These are phyloP conservation scores for Octodon degus DNA, from an alignment of 2,113 vertebrate genomes.

Conservation along the genomic window DNA sequence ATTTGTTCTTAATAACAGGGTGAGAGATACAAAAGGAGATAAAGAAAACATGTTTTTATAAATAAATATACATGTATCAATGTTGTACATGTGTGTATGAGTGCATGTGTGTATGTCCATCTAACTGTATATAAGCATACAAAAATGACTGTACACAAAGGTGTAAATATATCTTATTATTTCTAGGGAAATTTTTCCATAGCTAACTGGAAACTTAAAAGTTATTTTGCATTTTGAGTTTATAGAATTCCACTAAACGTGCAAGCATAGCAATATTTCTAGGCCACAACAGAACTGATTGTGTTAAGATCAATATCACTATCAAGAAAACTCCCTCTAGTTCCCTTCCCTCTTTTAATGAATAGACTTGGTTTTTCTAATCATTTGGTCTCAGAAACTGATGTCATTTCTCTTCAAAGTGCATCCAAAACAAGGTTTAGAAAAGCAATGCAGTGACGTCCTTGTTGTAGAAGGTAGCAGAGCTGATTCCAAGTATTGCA, in stretches of 20 bases:
- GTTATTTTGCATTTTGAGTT: neutral
- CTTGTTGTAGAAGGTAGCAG: neutral
- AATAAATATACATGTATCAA: neutral
- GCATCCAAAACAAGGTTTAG: neutral
- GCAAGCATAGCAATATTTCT: neutral
- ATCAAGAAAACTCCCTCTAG: constrained; percentile 28
- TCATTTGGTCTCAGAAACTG: constrained; percentile 35
- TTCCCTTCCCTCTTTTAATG: neutral
- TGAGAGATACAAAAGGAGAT: constrained; percentile 16
- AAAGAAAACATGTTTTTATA: neutral
- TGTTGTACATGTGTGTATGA: neutral
- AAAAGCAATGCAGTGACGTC: neutral
- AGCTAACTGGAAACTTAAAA: neutral
- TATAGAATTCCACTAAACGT: neutral
- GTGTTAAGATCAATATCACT: constrained; percentile 43
- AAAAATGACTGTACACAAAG: neutral
- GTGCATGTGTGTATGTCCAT: neutral
- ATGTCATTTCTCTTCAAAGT: constrained; percentile 43
- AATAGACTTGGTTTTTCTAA: constrained; percentile 52
- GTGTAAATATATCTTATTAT: neutral
- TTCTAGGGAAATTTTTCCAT: neutral
- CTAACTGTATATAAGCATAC: neutral
- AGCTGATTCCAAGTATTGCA: neutral
- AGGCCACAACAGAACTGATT: neutral
- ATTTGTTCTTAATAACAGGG: constrained; percentile 47